These are phyloP conservation scores for Orthonevra nobilis DNA, from an alignment of 2,888 invertebrate genomes.

Conservation along the genomic window DNA sequence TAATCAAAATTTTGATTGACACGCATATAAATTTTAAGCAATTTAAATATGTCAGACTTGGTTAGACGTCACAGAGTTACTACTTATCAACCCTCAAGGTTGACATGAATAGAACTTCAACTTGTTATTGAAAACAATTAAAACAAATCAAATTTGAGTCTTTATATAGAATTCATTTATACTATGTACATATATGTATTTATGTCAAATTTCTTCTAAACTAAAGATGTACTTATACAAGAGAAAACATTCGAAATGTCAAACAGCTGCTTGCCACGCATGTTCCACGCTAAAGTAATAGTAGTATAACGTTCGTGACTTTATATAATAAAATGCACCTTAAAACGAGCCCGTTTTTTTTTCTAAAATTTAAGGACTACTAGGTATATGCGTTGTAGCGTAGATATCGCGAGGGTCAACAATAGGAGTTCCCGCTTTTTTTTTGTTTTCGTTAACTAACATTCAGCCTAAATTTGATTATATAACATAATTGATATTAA, in stretches of 20 bases:
- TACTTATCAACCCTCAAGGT: no score
- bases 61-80: no score
- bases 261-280: conserved; percentile 39
- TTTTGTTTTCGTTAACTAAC: neutral
- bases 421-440: conserved; percentile 24
- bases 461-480: conserved; percentile 1
- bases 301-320: conserved; percentile 23
- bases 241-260: neutral
- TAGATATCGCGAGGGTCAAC: conserved; percentile 1
- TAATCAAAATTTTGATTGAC: no score
- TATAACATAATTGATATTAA: conserved; percentile 18
- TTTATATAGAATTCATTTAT: no score
- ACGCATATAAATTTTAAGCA: no score
- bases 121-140: no score
- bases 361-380: neutral
- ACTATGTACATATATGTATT: no score
- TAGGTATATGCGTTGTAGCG: neutral
- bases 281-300: neutral
- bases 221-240: no score
- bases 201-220: no score
- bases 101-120: no score
- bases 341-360: neutral
- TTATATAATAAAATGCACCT: conserved; percentile 25
- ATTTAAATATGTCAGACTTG: no score
- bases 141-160: no score